These are phyloP conservation scores for Anastrepha obliqua DNA, from an alignment of 1,140 invertebrate species.

Conservation along the genomic window DNA sequence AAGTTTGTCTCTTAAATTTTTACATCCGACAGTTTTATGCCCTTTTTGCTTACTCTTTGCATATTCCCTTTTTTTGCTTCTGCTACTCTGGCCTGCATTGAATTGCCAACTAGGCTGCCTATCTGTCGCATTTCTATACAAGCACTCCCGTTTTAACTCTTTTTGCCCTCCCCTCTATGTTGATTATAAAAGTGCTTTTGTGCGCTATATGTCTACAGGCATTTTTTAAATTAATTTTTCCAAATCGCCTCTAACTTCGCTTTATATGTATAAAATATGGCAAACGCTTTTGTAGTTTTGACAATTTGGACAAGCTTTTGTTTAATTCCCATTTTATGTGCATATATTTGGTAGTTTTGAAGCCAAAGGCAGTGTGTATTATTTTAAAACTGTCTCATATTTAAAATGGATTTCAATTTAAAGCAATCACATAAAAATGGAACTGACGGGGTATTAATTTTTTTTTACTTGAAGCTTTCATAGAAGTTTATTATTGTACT, in stretches of 20 bases:
- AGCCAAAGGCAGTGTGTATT: background rate
- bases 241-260: constrained; percentile 31
- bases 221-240: constrained; percentile 37
- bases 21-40: background rate
- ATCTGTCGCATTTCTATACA: constrained; percentile 1
- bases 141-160: background rate
- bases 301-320: background rate
- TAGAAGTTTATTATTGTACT: too few relatives aligned
- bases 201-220: constrained; percentile 1
- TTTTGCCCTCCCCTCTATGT: background rate
- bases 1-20: background rate
- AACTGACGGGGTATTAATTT: too few relatives aligned
- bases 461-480: too few relatives aligned
- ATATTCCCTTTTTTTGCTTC: background rate
- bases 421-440: too few relatives aligned
- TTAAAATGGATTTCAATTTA: background rate
- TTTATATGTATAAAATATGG: background rate
- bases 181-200: background rate
- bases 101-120: background rate
- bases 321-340: background rate
- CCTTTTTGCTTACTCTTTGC: background rate
- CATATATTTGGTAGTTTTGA: background rate
- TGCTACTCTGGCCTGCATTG: background rate
- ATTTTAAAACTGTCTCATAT: background rate
- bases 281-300: constrained; percentile 2